A percentile compares a stretch with the other conserved stretches of the same genome.
Conservation (phyloP, 2,888 invertebrate species). For the Nemapogon koenigi region DNA sequence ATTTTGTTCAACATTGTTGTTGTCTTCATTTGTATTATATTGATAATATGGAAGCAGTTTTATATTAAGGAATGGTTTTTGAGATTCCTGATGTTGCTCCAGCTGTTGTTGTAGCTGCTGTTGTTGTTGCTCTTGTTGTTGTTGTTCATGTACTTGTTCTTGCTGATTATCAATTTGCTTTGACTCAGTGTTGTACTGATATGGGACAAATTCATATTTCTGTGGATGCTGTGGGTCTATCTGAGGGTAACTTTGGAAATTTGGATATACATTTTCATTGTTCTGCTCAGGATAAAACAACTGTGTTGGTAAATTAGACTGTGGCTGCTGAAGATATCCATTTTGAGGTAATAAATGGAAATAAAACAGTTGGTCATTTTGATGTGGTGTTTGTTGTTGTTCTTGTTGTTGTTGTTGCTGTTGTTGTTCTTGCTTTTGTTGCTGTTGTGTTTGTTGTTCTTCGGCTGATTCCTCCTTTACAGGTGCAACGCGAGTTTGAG, state of each 20-base stretch:
- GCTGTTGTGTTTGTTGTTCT: background rate
- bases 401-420: slow-evolving; percentile 4
- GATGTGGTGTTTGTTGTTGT: background rate
- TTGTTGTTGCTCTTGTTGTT: slow-evolving; percentile 4
- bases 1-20: too few relatives aligned
- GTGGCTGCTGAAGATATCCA: slow-evolving; percentile 12
- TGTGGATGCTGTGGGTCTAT: background rate
- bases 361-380: too few relatives aligned
- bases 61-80: slow-evolving; percentile 5
- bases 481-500: slow-evolving; percentile 3
- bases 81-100: background rate
- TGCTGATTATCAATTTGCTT: background rate
- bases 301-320: background rate
- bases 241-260: background rate
- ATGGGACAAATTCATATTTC: slow-evolving; percentile 9
- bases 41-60: background rate
- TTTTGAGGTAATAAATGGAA: too few relatives aligned
- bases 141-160: background rate
- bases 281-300: slow-evolving; percentile 8
- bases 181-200: slow-evolving; percentile 3
- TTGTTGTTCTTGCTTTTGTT: background rate
- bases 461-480: slow-evolving; percentile 1
- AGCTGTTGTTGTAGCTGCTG: background rate
- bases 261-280: background rate
- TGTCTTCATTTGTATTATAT: background rate